Conservation (phyloP, 2,888 invertebrate species). For the Octodonta nipae region DNA sequence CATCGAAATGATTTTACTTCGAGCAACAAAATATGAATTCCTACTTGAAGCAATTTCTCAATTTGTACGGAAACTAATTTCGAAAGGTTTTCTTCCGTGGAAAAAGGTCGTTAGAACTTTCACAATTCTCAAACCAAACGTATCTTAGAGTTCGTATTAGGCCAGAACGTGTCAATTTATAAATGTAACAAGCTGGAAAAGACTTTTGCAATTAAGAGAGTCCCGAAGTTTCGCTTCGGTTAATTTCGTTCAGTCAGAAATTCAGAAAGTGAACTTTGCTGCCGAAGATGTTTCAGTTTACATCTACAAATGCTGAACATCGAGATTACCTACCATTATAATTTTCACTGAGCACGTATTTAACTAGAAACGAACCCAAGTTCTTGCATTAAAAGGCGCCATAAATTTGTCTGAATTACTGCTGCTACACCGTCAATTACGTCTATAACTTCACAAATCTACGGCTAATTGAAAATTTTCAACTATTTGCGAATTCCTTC, state of each 20-base stretch:
- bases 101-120: conserved; percentile 1
- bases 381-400: conserved; percentile 24
- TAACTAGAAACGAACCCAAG: conserved; percentile 23
- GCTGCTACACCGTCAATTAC: conserved; percentile 17
- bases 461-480: too few species aligned
- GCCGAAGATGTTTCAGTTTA: conserved; percentile 22
- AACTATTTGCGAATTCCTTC: too few species aligned
- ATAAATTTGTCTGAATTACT: conserved; percentile 22
- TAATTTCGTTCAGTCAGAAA: conserved; percentile 18
- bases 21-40: too few species aligned
- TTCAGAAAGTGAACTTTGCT: neutral
- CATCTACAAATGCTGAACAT: conserved; percentile 20
- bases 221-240: conserved; percentile 23
- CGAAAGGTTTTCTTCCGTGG: conserved; percentile 1
- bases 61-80: conserved; percentile 2
- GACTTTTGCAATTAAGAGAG: conserved; percentile 33
- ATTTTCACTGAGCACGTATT: conserved; percentile 24
- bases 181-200: conserved; percentile 35
- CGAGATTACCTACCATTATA: conserved; percentile 27
- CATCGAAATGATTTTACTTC: too few species aligned
- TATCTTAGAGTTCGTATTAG: conserved; percentile 2
- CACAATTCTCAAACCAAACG: neutral
- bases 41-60: neutral
- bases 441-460: too few species aligned
- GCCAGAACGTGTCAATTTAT: conserved; percentile 26